Conservation (phyloP, 2,888 invertebrate species). For the Euplagia quadripunctaria region DNA sequence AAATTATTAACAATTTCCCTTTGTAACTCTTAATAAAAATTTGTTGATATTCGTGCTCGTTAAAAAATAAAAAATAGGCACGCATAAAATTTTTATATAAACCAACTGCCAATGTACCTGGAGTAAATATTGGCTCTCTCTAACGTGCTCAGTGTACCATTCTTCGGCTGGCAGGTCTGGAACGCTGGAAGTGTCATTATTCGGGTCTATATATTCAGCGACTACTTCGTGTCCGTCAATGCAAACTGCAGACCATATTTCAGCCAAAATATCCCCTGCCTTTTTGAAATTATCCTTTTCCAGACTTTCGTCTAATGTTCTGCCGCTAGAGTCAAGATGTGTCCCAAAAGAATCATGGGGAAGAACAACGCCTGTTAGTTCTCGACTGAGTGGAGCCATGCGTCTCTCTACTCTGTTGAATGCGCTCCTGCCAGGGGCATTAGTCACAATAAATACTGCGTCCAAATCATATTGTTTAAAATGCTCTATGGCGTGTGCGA, state of each 20-base stretch:
- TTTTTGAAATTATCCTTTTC: constrained; percentile 40
- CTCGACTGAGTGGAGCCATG: constrained; percentile 39
- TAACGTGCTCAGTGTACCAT: constrained; percentile 49
- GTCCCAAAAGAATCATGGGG: constrained; percentile 38
- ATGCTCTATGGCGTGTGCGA: constrained; percentile 19
- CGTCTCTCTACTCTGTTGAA: constrained; percentile 44
- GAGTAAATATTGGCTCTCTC: constrained; percentile 52
- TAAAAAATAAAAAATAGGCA: constrained; percentile 36
- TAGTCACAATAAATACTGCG: constrained; percentile 39
- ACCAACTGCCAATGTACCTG: constrained; percentile 42
- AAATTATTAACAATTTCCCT: constrained; percentile 38
- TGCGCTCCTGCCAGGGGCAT: constrained; percentile 45
- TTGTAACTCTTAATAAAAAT: too few relatives aligned
- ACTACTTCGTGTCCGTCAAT: constrained; percentile 39
- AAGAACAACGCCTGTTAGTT: constrained; percentile 39
- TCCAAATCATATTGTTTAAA: constrained; percentile 45
- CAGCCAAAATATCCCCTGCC: constrained; percentile 38
- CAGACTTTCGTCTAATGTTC: constrained; percentile 35
- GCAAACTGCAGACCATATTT: constrained; percentile 27
- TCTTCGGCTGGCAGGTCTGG: constrained; percentile 31
- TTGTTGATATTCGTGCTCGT: too few relatives aligned
- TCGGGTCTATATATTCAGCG: constrained; percentile 41
- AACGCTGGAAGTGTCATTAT: constrained; percentile 35
- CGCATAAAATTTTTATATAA: constrained; percentile 37
- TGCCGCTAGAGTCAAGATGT: constrained; percentile 35